A percentile compares a stretch with the other conserved stretches of the same genome.
These are phyloP conservation scores for Papilio demoleus DNA, from an alignment of 2,888 invertebrate genomes.

Conservation along the genomic window DNA sequence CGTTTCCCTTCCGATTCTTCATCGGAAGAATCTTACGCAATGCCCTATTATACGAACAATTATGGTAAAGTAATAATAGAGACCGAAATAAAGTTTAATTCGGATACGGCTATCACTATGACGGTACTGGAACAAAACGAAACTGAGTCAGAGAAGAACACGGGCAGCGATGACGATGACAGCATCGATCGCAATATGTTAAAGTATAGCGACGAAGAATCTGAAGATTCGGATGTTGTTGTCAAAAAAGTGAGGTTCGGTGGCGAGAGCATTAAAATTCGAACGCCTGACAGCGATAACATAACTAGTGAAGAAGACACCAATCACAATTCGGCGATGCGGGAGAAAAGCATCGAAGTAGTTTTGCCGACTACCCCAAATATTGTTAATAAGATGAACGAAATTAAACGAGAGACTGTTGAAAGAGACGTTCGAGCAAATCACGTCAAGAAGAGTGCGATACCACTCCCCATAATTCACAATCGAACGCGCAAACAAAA, in stretches of 20 bases:
- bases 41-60: conserved; percentile 69
- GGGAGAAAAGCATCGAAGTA: conserved; percentile 44
- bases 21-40: conserved; percentile 85
- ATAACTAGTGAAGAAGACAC: conserved; percentile 83
- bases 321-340: conserved; percentile 49
- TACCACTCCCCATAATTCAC: conserved; percentile 72
- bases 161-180: conserved; percentile 76
- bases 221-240: conserved; percentile 82
- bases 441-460: conserved; percentile 67
- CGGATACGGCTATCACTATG: conserved; percentile 92
- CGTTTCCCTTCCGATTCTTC: conserved; percentile 71
- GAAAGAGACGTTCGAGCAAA: conserved; percentile 57
- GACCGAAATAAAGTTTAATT: conserved; percentile 92
- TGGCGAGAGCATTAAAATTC: conserved; percentile 93
- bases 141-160: conserved; percentile 74
- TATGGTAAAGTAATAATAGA: conserved; percentile 89
- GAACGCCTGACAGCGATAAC: conserved; percentile 93
- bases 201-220: conserved; percentile 85
- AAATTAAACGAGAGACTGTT: conserved; percentile 64
- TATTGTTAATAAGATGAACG: conserved; percentile 64
- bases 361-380: conserved; percentile 54
- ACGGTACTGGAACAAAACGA: conserved; percentile 90
- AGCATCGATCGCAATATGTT: conserved; percentile 79
- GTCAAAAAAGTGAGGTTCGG: conserved; percentile 92
- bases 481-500: conserved; percentile 58